phyloP scores from a whole-genome alignment of 2,797 vertebrate species.

The Pipistrellus pygmaeus region DNA sequence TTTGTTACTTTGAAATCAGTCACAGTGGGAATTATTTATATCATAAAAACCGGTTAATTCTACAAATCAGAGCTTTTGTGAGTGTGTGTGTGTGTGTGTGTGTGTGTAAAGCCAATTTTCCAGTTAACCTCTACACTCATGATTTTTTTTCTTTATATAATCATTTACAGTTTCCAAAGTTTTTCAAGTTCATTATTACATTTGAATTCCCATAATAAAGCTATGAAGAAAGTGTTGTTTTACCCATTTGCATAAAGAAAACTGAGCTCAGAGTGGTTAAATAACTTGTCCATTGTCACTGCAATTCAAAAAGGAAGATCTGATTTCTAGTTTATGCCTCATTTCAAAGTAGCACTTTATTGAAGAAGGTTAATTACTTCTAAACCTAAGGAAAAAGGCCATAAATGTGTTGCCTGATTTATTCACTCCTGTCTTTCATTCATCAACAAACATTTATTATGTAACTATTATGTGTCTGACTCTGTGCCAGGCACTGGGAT shows the following conservation, averaged over 20 bases:
- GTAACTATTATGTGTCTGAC: not conserved
- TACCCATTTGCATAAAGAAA: slow-evolving; percentile 6
- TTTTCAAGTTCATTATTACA: not conserved
- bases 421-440: slow-evolving; percentile 53
- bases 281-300: not conserved
- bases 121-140: not conserved
- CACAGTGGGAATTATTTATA: not conserved
- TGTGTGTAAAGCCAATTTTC: not conserved
- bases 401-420: slow-evolving; percentile 1
- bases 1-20: slow-evolving; percentile 38
- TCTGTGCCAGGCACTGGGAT: not conserved
- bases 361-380: slow-evolving; percentile 50
- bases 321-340: not conserved
- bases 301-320: not conserved
- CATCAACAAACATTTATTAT: slow-evolving; percentile 59
- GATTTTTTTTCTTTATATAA: slow-evolving; percentile 16
- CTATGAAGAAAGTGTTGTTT: slow-evolving; percentile 2
- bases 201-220: not conserved
- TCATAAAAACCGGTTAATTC: not conserved
- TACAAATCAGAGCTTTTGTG: not conserved
- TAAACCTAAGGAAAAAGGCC: slow-evolving; percentile 47
- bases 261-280: slow-evolving; percentile 25
- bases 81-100: too few species aligned
- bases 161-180: not conserved
- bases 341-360: slow-evolving; percentile 22